These are phyloP conservation scores for Drosophila leontia DNA, from an alignment of 1,140 invertebrate genomes.

Conservation along the genomic window DNA sequence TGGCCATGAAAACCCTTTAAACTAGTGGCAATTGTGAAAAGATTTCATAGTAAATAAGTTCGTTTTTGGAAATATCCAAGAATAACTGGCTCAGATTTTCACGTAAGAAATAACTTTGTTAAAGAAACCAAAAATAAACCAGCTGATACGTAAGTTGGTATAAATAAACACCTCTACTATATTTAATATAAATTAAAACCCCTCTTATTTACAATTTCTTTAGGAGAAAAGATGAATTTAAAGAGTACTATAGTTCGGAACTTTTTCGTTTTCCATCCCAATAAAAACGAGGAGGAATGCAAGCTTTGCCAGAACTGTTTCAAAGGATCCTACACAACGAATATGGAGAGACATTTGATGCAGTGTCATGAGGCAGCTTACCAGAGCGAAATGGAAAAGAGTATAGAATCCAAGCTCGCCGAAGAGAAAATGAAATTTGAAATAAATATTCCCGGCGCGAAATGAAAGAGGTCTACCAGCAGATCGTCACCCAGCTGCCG, in stretches of 20 bases:
- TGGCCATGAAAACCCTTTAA: background rate
- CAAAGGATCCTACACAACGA: background rate
- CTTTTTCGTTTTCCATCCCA: constrained; percentile 7
- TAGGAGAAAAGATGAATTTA: background rate
- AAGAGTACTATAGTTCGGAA: background rate
- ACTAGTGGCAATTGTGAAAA: background rate
- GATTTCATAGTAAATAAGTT: background rate
- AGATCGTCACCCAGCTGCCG: background rate
- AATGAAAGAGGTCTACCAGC: background rate
- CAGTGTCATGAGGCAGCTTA: background rate
- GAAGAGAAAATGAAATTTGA: background rate
- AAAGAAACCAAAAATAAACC: background rate
- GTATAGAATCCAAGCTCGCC: background rate
- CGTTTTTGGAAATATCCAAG: background rate
- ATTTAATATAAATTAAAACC: background rate
- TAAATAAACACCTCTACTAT: background rate
- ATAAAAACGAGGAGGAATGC: constrained; percentile 3
- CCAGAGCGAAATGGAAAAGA: background rate
- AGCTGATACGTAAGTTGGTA: background rate
- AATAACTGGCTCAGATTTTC: background rate
- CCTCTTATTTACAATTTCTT: background rate
- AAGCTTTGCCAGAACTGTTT: constrained; percentile 2
- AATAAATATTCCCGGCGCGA: background rate
- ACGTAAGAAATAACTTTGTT: background rate
- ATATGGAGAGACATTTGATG: background rate